A percentile compares a stretch with the other conserved stretches of the same genome.
Evolutionary conservation across 2,888 invertebrate species (phyloP).

Genomic region (Choreutis nemorana): DNA sequence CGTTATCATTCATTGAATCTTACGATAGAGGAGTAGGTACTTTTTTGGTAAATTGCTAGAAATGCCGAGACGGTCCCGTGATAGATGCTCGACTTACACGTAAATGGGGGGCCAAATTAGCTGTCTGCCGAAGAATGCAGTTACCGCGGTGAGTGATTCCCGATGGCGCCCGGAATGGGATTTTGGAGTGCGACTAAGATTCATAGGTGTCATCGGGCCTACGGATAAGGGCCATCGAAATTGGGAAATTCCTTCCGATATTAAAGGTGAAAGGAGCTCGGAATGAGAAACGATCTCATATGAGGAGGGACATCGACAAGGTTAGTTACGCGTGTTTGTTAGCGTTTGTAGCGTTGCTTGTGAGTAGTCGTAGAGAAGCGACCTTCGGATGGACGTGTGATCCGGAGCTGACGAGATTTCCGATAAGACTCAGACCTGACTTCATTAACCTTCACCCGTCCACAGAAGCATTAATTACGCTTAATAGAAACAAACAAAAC

Average conservation of each 20-base stretch:
- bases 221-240: conserved; percentile 35
- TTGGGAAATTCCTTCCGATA: conserved; percentile 49
- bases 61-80: conserved; percentile 38
- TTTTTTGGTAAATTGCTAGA: conserved; percentile 42
- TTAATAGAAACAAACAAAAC: conserved; percentile 61
- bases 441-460: conserved; percentile 53
- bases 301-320: conserved; percentile 12
- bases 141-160: conserved; percentile 51
- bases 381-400: conserved; percentile 6
- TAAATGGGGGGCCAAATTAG: conserved; percentile 57
- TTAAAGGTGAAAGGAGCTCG: conserved; percentile 34
- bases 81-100: conserved; percentile 58
- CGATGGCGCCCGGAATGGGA: conserved; percentile 21
- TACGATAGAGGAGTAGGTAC: conserved; percentile 42
- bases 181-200: conserved; percentile 33
- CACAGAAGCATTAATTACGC: conserved; percentile 47
- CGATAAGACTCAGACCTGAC: conserved; percentile 32
- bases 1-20: conserved; percentile 67
- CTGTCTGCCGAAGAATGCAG: conserved; percentile 58
- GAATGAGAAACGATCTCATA: conserved; percentile 15
- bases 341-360: not conserved
- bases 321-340: conserved; percentile 6
- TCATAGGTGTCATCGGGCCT: conserved; percentile 50
- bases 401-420: conserved; percentile 22
- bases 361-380: not conserved